A percentile compares a stretch with the other conserved stretches of the same genome.
These are phyloP conservation scores for Poecilia wingei DNA, from an alignment of 2,797 vertebrate genomes.

Conservation along the genomic window DNA sequence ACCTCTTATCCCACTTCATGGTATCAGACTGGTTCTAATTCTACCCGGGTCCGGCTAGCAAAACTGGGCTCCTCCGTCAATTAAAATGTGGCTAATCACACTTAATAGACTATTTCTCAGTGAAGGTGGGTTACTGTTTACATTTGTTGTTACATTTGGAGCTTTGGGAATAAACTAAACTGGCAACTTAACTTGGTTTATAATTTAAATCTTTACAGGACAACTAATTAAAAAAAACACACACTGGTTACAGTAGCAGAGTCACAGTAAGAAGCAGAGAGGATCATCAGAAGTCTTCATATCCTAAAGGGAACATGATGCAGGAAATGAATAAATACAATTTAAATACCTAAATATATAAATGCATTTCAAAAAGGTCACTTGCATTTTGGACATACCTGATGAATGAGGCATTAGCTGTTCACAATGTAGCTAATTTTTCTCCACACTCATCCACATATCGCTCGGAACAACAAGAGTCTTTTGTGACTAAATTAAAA, in stretches of 20 bases:
- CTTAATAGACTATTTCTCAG: background rate
- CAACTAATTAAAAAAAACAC: too few species aligned
- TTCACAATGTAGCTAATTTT: background rate
- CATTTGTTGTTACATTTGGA: background rate
- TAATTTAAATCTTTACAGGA: background rate
- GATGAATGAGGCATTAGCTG: conserved; percentile 29
- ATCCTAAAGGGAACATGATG: conserved; percentile 5
- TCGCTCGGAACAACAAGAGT: conserved; percentile 2
- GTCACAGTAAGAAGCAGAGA: background rate
- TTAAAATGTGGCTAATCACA: background rate
- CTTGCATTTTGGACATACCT: conserved; percentile 23
- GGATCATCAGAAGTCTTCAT: background rate
- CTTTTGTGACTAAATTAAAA: conserved; percentile 4
- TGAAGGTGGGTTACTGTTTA: background rate
- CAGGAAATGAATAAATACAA: conserved; percentile 10
- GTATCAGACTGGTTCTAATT: background rate
- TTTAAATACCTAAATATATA: background rate
- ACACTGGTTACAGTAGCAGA: background rate
- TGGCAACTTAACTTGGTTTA: background rate
- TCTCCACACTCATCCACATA: background rate
- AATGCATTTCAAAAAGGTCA: conserved; percentile 24
- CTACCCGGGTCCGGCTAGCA: background rate
- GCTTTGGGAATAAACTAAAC: background rate
- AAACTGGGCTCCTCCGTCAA: background rate
- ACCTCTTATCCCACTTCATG: background rate